Evolutionary conservation across 2,797 vertebrate genomes (phyloP).

Genomic region (Lagodon rhomboides): DNA sequence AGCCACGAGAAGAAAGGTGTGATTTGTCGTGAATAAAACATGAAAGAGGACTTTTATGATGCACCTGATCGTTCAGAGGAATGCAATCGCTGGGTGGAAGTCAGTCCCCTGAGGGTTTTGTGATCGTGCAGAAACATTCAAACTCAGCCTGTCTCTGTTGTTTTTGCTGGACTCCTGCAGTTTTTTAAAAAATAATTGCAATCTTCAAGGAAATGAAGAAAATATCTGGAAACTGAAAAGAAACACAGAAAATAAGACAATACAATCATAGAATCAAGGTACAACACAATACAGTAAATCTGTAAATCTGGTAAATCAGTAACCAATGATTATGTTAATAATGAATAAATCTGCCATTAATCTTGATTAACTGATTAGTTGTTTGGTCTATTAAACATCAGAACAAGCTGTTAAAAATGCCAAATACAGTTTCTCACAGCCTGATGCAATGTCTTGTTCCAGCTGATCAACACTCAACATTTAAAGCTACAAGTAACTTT

Average conservation of each 20-base stretch:
- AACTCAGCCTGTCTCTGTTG: background rate
- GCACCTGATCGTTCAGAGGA: background rate
- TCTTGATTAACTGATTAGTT: background rate
- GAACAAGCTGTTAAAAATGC: background rate
- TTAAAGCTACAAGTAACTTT: no score
- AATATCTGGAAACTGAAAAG: background rate
- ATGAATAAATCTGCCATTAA: background rate
- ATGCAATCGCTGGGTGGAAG: background rate
- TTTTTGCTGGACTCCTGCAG: background rate
- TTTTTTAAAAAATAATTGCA: background rate
- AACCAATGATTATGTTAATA: background rate
- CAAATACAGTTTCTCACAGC: background rate
- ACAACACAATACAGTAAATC: background rate
- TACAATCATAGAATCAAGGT: background rate
- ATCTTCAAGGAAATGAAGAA: background rate
- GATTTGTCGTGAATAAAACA: slow-evolving; percentile 26
- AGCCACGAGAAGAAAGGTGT: slow-evolving; percentile 7
- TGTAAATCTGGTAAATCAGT: no score
- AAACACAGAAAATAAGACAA: background rate
- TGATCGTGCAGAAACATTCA: background rate
- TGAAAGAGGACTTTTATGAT: slow-evolving; percentile 26
- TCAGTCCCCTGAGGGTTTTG: slow-evolving; percentile 14
- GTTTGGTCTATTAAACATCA: background rate
- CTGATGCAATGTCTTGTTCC: background rate
- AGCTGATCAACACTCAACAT: background rate